phyloP scores from a whole-genome alignment of 2,797 vertebrate species.

The Silurus aristotelis region DNA sequence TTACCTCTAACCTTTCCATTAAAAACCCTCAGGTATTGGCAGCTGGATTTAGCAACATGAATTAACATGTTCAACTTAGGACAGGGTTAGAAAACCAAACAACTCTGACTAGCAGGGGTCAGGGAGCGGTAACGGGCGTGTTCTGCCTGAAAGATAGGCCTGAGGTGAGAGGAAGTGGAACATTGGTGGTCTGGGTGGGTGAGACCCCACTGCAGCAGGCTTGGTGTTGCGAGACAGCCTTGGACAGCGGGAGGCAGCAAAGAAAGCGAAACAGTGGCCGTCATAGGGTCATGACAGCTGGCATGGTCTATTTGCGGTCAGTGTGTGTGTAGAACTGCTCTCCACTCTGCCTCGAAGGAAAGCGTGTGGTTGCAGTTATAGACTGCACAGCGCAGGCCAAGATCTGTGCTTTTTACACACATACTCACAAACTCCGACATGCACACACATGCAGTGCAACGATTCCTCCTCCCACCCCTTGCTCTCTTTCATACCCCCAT shows the following conservation, averaged over 20 bases:
- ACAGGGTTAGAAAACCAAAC: constrained; percentile 34
- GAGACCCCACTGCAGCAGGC: constrained; percentile 16
- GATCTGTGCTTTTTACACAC: constrained; percentile 45
- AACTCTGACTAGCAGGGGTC: constrained; percentile 39
- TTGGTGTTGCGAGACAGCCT: constrained; percentile 9
- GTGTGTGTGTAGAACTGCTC: constrained; percentile 22
- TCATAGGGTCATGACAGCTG: constrained; percentile 50
- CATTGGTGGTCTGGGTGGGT: constrained; percentile 22
- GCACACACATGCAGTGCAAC: constrained; percentile 22
- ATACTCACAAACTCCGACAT: constrained; percentile 55
- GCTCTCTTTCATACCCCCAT: constrained; percentile 32
- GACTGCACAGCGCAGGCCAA: constrained; percentile 40
- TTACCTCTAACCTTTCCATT: constrained; percentile 70
- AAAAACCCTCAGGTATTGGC: constrained; percentile 71
- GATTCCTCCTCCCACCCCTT: constrained; percentile 34
- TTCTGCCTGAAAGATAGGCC: constrained; percentile 33
- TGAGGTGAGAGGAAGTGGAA: neutral
- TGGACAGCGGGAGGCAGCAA: constrained; percentile 25
- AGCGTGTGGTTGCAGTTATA: constrained; percentile 59
- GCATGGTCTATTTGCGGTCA: constrained; percentile 55
- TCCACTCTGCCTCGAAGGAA: constrained; percentile 63
- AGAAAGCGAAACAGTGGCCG: constrained; percentile 35
- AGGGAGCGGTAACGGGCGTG: constrained; percentile 48
- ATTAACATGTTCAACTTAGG: constrained; percentile 25
- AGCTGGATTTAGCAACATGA: constrained; percentile 57